Conservation (phyloP, 2,113 vertebrate genomes). For the Sturnus vulgaris region DNA sequence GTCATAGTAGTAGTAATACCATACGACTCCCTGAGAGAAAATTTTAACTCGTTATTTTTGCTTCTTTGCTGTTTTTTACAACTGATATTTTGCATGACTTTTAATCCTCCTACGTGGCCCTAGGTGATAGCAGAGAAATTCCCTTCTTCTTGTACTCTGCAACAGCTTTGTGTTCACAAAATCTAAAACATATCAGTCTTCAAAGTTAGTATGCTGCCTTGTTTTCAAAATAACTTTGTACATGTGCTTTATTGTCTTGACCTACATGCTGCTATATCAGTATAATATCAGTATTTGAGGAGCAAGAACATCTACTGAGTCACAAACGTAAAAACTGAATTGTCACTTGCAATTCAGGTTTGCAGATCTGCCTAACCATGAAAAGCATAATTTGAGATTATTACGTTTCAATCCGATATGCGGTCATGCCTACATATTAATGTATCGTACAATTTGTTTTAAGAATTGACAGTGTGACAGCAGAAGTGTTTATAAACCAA, state of each 20-base stretch:
- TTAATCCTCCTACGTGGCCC: not conserved
- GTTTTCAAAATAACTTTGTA: not conserved
- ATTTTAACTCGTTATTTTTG: not conserved
- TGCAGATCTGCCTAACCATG: not conserved
- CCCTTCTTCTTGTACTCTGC: not conserved
- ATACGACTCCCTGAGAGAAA: not conserved
- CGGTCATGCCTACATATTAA: not conserved
- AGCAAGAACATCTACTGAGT: not conserved
- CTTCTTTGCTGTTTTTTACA: not conserved
- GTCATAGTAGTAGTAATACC: too few species aligned
- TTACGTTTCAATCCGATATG: not conserved
- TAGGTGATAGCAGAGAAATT: not conserved
- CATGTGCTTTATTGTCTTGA: not conserved
- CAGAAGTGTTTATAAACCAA: not conserved
- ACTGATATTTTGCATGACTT: not conserved
- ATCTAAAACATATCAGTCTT: accelerated
- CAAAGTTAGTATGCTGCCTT: not conserved
- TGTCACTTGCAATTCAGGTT: not conserved
- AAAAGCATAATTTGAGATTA: not conserved
- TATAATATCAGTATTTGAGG: not conserved
- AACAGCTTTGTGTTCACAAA: not conserved
- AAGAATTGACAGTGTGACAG: not conserved
- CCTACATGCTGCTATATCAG: not conserved
- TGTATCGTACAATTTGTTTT: not conserved
- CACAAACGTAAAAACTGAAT: not conserved